Conservation (phyloP, 2,888 invertebrate genomes). For the Synanthedon formicaeformis region DNA sequence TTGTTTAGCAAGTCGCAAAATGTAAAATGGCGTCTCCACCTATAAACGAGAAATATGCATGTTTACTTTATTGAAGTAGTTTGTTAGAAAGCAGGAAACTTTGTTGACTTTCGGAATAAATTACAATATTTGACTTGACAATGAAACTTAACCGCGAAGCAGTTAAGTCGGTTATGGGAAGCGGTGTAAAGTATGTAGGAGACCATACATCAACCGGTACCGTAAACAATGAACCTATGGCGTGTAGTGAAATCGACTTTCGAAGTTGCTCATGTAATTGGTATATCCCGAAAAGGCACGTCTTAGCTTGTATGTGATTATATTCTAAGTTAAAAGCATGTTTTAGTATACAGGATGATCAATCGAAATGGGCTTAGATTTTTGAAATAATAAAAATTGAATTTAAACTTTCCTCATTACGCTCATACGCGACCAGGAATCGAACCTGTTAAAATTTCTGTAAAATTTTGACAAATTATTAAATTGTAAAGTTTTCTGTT, state of each 20-base stretch:
- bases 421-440: too few relatives aligned
- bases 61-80: conserved; percentile 12
- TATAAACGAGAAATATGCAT: conserved; percentile 18
- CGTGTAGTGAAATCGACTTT: conserved; percentile 27
- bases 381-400: too few relatives aligned
- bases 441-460: too few relatives aligned
- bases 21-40: conserved; percentile 16
- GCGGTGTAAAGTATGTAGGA: conserved; percentile 22
- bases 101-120: conserved; percentile 31
- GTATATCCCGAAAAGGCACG: conserved; percentile 31
- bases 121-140: conserved; percentile 37
- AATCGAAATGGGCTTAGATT: too few relatives aligned
- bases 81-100: conserved; percentile 19
- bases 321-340: too few relatives aligned
- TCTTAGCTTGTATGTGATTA: conserved; percentile 19
- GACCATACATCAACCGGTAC: conserved; percentile 28
- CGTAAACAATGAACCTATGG: conserved; percentile 27
- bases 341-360: too few relatives aligned
- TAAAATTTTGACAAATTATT: too few relatives aligned
- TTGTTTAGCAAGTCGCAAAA: conserved; percentile 21
- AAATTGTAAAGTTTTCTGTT: too few relatives aligned
- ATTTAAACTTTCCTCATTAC: too few relatives aligned
- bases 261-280: conserved; percentile 32
- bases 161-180: conserved; percentile 16
- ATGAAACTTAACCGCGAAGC: conserved; percentile 21